A percentile compares a stretch with the other conserved stretches of the same genome.
phyloP scores from a whole-genome alignment of 2,888 invertebrate species.

The Lottia gigantea region DNA sequence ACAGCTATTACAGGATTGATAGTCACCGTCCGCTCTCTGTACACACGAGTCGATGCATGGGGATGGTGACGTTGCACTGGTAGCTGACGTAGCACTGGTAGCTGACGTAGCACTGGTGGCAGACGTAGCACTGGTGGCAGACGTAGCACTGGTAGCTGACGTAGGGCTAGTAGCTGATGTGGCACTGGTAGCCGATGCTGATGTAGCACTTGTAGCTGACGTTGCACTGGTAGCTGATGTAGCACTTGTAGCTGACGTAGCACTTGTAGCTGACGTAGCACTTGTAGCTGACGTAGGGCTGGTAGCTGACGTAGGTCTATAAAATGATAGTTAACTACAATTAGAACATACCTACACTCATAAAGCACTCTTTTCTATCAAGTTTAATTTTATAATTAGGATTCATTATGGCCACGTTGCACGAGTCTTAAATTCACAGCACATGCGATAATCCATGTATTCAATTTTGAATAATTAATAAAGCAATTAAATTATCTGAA shows the following conservation, averaged over 20 bases:
- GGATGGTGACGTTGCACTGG: not conserved
- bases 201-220: not conserved
- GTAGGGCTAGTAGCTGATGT: not conserved
- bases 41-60: not conserved
- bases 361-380: no score
- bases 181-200: not conserved
- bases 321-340: no score
- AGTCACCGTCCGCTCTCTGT: not conserved
- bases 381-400: no score
- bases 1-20: not conserved
- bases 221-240: not conserved
- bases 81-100: not conserved
- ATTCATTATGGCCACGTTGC: no score
- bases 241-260: not conserved
- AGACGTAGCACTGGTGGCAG: not conserved
- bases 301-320: no score
- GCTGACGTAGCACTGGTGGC: not conserved
- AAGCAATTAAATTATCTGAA: no score
- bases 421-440: no score
- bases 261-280: not conserved
- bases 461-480: no score
- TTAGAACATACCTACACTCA: no score
- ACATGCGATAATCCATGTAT: no score
- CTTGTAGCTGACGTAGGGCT: not conserved
- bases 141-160: not conserved